phyloP scores from a whole-genome alignment of 2,888 invertebrate genomes.

The Dendrolimus pini region DNA sequence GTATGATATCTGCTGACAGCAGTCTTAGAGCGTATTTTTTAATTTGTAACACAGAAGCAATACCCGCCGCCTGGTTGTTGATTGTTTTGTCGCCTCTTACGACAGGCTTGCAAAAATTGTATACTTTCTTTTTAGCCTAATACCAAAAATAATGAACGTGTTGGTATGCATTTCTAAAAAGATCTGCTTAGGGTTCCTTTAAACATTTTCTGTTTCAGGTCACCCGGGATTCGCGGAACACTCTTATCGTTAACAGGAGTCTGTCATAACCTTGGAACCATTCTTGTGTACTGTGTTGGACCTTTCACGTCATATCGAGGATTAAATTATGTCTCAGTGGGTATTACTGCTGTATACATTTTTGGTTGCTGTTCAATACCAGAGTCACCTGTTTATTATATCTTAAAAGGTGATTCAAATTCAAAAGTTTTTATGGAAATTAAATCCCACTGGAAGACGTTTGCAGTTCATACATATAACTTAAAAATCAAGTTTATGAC shows the following conservation, averaged over 20 bases:
- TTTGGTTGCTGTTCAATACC: constrained; percentile 6
- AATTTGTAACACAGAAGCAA: too few species aligned
- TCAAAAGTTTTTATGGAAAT: too few species aligned
- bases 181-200: neutral
- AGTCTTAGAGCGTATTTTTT: too few species aligned
- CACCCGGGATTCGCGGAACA: constrained; percentile 13
- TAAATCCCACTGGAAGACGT: too few species aligned
- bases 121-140: too few species aligned
- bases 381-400: constrained; percentile 11
- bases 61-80: too few species aligned
- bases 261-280: constrained; percentile 6
- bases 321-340: constrained; percentile 6
- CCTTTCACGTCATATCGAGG: constrained; percentile 9
- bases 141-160: neutral
- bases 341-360: constrained; percentile 3
- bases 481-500: too few species aligned
- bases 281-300: constrained; percentile 10
- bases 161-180: too few species aligned
- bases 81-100: too few species aligned
- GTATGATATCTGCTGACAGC: too few species aligned
- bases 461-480: too few species aligned
- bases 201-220: constrained; percentile 7
- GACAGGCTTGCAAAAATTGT: too few species aligned
- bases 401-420: constrained; percentile 10
- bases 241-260: constrained; percentile 9